Conservation (phyloP, 2,113 vertebrate species). For the Peromyscus californicus region DNA sequence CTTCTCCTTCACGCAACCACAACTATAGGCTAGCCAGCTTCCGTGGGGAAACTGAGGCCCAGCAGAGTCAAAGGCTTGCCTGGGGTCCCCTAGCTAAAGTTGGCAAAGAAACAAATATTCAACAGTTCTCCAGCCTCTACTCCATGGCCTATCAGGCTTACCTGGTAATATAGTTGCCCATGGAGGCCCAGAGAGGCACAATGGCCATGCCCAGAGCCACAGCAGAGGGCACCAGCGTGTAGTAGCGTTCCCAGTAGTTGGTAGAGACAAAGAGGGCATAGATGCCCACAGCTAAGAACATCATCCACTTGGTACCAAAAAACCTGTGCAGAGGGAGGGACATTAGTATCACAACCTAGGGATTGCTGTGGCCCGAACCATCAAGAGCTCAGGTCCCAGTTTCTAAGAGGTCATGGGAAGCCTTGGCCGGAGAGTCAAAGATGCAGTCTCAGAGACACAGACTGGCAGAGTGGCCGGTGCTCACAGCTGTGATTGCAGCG, state of each 20-base stretch:
- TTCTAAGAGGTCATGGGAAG: background rate
- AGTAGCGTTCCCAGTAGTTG: conserved; percentile 99
- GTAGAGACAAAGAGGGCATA: conserved; percentile 98
- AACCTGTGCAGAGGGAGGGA: conserved; percentile 88
- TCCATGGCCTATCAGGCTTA: background rate
- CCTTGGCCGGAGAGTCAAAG: background rate
- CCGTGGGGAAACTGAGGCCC: background rate
- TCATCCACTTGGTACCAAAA: conserved; percentile 98
- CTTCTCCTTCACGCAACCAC: background rate
- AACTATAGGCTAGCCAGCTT: background rate
- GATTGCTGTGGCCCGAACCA: background rate
- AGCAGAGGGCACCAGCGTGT: conserved; percentile 96
- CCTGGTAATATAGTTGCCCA: conserved; percentile 96
- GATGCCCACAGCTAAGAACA: conserved; percentile 96
- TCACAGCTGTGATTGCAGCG: background rate
- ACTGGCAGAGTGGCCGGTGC: background rate
- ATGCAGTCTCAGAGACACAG: background rate
- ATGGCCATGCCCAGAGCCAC: conserved; percentile 95
- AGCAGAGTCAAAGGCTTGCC: background rate
- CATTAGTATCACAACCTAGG: background rate
- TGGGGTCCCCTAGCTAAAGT: background rate
- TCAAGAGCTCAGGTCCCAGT: background rate
- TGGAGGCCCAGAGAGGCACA: conserved; percentile 96
- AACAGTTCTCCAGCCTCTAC: background rate
- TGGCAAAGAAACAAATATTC: background rate